These are phyloP conservation scores for Siniperca knerii DNA, from an alignment of 2,113 vertebrate species.

Conservation along the genomic window DNA sequence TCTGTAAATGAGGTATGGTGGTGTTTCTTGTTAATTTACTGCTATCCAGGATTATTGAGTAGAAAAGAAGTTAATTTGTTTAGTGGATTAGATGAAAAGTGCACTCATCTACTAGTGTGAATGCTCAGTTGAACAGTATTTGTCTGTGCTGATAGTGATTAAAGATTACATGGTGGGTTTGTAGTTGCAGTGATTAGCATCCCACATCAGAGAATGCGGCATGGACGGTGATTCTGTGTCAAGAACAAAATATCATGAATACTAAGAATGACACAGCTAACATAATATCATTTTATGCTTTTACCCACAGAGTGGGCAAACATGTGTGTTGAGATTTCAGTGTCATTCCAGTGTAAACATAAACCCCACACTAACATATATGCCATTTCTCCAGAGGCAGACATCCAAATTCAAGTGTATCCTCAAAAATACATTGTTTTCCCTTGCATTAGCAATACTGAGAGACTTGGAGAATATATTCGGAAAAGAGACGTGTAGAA, in stretches of 20 bases:
- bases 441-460: not conserved
- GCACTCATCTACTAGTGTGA: not conserved
- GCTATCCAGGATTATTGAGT: not conserved
- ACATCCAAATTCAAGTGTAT: not conserved
- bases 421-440: not conserved
- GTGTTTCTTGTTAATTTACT: not conserved
- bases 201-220: not conserved
- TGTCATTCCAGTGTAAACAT: constrained; percentile 8
- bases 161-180: constrained; percentile 13
- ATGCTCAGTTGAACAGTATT: not conserved
- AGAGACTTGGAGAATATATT: constrained; percentile 4
- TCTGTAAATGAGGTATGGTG: not conserved
- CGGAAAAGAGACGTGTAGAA: not conserved
- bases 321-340: not conserved
- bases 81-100: constrained; percentile 1
- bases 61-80: not conserved
- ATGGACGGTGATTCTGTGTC: not conserved
- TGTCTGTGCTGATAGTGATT: not conserved
- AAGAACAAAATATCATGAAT: not conserved
- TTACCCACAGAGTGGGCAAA: not conserved
- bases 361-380: not conserved
- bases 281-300: not conserved
- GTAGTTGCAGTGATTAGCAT: not conserved
- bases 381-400: not conserved
- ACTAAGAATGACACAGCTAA: not conserved